Evolutionary conservation across 2,113 vertebrate species (phyloP), one percentile per base, ranked within the genome.

Genomic region (Rhinolophus sinicus): DNA sequence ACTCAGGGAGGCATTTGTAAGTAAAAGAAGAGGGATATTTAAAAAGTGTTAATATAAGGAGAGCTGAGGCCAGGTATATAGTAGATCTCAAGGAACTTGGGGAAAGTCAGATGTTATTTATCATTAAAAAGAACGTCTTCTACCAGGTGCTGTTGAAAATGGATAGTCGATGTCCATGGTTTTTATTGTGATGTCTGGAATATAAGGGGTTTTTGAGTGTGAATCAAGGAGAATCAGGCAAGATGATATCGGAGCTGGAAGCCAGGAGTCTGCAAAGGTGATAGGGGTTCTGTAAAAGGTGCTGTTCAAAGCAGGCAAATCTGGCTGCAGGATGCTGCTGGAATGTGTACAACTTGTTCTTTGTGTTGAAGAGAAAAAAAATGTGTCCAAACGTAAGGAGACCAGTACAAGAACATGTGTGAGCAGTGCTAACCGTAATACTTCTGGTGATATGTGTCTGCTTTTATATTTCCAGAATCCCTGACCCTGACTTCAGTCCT

Each of bases 391-490:
- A 44, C 2, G 8, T 92, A 96, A 78, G 62, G 38, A 88, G 72
- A 80, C 35, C 24, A 56, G 69, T 67, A 64, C 2, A 58, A 82
- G 72, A 85, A 82, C 33, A 38, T 28, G 38, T 50, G 62, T 84
- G 62, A 88, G 40, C 38, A 18, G 10, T 84, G 35, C 40, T 87
- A 67, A 62, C 1, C 19, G 19, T 44, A 73, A 92, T 93, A 78
- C 84, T 96, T 94, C 50, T 93, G 38, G 72, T 52, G 83, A 81
- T 90, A 22, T 22, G 50, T 56, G 40, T 84, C 86, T 84, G 93
- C 62, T 92, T 96, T 97, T 83, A 93, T 28, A 64, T 94, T 89
- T 88, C 58, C 52, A 70, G 58, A 95, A 94, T 73, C 9, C 33
- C 60, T 86, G 96, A 95, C 95, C 77, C 62, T 78, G 88, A 93